Base-by-base conservation (phyloP, 2,797 vertebrate species). In the Uromys caudimaculatus region DNA sequence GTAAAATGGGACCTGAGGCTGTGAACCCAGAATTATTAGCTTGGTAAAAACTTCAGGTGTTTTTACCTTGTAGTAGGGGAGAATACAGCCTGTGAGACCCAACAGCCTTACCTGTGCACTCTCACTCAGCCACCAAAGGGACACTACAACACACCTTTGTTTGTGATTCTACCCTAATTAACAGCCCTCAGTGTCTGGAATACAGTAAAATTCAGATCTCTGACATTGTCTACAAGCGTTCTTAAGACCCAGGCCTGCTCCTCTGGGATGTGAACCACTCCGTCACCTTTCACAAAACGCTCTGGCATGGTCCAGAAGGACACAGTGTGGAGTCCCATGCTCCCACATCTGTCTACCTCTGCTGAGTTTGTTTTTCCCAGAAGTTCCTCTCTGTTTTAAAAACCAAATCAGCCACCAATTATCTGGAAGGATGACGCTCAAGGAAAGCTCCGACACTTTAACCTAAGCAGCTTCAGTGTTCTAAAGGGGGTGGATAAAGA, bases 331-430 rank as follows among this genome's bases (percentile, higher is more conserved):
- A 2, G 9, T 41, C 38, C 6, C 24, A 38, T 0, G 41, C 27
- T 54, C 50, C 79, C 3, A 52, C 38, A n/a, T 90, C 77, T 62
- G 67, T 71, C 29, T 16, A 29, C 0, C 3, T 71, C 60, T 75
- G 14, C 44, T 73, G 14, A 64, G 23, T 3, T 62, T 32, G 17
- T 85, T 73, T 17, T 87, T 78, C 35, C 76, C 35, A n/a, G 77
- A 90, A 87, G 52, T 79, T 79, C 44, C 50, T 83, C 67, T 83
- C 60, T 67, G 92, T 93, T 93, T 75, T 87, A 29, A 85, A 94
- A 95, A 91, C 8, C 71, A 73, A 96, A 88, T 50, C 29, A 75
- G 54, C 29, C 82, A 83, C 83, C n/a, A 71, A 21, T 38, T 38
- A 38, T 71, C 69, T 21, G n/a, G 69, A 71, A 52, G 50, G 41